These are phyloP conservation scores for Percina caprodes DNA, from an alignment of 2,113 vertebrate genomes.

Conservation along the genomic window DNA sequence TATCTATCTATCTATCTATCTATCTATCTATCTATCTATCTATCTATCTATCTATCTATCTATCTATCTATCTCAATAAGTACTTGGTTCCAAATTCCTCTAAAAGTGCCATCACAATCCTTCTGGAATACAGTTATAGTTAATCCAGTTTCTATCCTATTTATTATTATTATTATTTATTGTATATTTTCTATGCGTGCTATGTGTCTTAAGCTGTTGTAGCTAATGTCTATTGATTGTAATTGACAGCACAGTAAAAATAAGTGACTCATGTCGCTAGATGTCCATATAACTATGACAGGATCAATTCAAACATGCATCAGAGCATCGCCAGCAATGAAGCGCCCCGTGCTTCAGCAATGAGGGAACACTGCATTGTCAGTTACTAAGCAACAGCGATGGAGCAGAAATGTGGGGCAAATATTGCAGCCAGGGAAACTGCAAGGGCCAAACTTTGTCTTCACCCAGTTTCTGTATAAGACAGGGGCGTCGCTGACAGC, in stretches of 20 bases:
- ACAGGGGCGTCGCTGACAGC: constrained; percentile 5
- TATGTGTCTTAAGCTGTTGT: too few species aligned
- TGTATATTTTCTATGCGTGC: too few species aligned
- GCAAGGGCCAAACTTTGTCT: constrained; percentile 42
- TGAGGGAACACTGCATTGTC: constrained; percentile 22
- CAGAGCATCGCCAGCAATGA: constrained; percentile 10
- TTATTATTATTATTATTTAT: too few species aligned
- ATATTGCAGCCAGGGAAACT: constrained; percentile 18
- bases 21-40: too few species aligned
- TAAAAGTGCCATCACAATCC: neutral
- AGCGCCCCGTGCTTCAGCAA: neutral
- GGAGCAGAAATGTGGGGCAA: constrained; percentile 38
- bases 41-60: too few species aligned
- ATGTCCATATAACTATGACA: neutral
- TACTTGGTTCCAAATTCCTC: neutral
- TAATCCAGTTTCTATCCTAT: too few species aligned
- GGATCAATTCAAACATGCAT: neutral
- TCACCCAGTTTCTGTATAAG: constrained; percentile 7
- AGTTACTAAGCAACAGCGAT: constrained; percentile 70
- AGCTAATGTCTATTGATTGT: too few species aligned
- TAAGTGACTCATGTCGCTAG: neutral
- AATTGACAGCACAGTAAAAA: neutral
- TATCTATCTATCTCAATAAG: too few species aligned
- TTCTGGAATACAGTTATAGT: neutral
- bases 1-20: too few species aligned